These are phyloP conservation scores for Isaurus tuberculatus DNA, from an alignment of 92 coral and sea anemone species.

Conservation along the genomic window DNA sequence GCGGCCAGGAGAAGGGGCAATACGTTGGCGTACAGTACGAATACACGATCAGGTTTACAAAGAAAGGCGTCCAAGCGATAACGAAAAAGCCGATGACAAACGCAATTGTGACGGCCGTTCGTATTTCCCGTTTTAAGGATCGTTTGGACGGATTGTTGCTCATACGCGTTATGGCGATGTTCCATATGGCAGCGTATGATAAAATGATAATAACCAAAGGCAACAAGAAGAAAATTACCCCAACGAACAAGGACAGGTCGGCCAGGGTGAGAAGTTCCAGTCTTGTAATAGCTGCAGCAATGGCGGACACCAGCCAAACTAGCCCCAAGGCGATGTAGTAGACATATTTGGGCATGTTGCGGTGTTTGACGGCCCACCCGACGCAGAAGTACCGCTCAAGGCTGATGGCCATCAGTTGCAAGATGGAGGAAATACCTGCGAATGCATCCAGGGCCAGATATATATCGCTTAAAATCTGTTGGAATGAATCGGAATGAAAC, in stretches of 20 bases:
- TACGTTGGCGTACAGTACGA: conserved; percentile 46
- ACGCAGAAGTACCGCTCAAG: conserved; percentile 88
- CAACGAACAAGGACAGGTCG: conserved; percentile 65
- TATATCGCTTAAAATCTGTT: conserved; percentile 21
- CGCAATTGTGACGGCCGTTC: conserved; percentile 84
- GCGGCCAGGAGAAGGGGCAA: conserved; percentile 57
- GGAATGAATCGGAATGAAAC: background rate
- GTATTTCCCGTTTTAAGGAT: conserved; percentile 77
- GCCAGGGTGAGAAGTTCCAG: conserved; percentile 39
- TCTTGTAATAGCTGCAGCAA: conserved; percentile 66
- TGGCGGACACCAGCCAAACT: conserved; percentile 77
- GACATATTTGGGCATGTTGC: conserved; percentile 74
- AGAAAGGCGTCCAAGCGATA: conserved; percentile 75
- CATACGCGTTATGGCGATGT: conserved; percentile 83
- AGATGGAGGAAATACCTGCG: conserved; percentile 83
- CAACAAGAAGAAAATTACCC: conserved; percentile 72
- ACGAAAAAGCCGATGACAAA: conserved; percentile 87
- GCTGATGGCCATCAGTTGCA: conserved; percentile 79
- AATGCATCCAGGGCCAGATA: conserved; percentile 69
- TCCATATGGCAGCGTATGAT: conserved; percentile 84
- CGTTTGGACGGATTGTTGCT: conserved; percentile 85
- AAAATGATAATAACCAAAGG: conserved; percentile 80
- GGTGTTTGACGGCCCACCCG: conserved; percentile 89
- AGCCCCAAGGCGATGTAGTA: conserved; percentile 78
- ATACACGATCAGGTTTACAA: conserved; percentile 56